phyloP scores from a whole-genome alignment of 1,140 invertebrate species.

The Bombus soroeensis region DNA sequence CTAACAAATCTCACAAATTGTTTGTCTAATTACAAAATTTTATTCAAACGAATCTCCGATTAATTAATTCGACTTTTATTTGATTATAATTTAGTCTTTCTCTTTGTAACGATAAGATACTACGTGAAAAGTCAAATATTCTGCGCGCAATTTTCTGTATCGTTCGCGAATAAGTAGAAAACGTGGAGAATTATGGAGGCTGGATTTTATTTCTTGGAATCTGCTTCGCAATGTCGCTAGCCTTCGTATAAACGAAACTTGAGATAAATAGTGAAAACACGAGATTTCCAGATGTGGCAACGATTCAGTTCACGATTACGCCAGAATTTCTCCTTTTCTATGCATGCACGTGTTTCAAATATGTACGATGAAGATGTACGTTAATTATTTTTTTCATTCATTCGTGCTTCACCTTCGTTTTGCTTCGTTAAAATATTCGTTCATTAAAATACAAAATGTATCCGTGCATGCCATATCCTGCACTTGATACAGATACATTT shows the following conservation, averaged over 20 bases:
- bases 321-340: neutral
- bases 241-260: neutral
- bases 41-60: too few species aligned
- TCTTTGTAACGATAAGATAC: neutral
- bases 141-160: neutral
- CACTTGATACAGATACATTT: neutral
- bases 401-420: neutral
- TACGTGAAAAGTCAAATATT: neutral
- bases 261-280: neutral
- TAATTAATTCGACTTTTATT: too few species aligned
- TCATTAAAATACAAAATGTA: neutral
- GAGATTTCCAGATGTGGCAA: neutral
- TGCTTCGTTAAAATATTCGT: slow-evolving; percentile 24
- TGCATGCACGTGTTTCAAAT: neutral
- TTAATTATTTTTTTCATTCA: slow-evolving; percentile 30
- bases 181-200: neutral
- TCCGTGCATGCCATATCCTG: too few species aligned
- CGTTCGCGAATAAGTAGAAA: neutral
- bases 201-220: neutral
- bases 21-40: too few species aligned
- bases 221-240: neutral
- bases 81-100: too few species aligned
- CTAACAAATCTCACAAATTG: too few species aligned
- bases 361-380: neutral
- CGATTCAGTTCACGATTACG: neutral